phyloP scores from a whole-genome alignment of 1,140 invertebrate genomes.

The Drosophila navojoa region DNA sequence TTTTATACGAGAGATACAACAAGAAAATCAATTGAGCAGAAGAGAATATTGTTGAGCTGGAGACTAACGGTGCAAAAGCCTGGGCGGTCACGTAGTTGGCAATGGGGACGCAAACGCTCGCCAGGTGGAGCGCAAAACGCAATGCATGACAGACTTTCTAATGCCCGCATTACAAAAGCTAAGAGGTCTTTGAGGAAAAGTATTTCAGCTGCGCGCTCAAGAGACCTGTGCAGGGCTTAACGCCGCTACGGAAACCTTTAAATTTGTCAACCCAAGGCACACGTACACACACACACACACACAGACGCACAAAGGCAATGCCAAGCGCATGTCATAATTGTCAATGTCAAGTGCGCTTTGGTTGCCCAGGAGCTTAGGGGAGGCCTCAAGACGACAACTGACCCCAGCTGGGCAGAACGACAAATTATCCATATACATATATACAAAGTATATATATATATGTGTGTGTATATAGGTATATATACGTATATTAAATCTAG shows the following conservation, averaged over 20 bases:
- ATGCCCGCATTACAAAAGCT: constrained; percentile 1
- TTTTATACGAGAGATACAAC: too few relatives aligned
- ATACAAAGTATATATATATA: not conserved
- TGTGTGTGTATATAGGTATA: constrained; percentile 1
- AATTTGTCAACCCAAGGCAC: constrained; percentile 16
- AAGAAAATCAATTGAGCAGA: too few relatives aligned
- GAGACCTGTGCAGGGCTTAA: constrained; percentile 25
- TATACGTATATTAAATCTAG: constrained; percentile 42
- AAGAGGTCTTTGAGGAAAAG: constrained; percentile 26
- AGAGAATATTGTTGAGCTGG: too few relatives aligned
- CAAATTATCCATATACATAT: constrained; percentile 1
- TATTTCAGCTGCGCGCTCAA: constrained; percentile 24
- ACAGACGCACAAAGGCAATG: constrained; percentile 26
- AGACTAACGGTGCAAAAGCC: not conserved
- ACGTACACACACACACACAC: constrained; percentile 12
- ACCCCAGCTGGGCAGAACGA: constrained; percentile 28
- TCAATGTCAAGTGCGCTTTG: constrained; percentile 62
- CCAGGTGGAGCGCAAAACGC: not conserved
- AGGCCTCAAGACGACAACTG: constrained; percentile 16
- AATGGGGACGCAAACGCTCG: too few relatives aligned
- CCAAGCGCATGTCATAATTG: constrained; percentile 72
- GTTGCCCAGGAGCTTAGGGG: constrained; percentile 19
- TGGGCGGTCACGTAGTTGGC: constrained; percentile 6
- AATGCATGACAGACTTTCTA: constrained; percentile 1
- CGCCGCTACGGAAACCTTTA: constrained; percentile 25